Conservation (phyloP, 2,113 vertebrate species). For the Amia ocellicauda region DNA sequence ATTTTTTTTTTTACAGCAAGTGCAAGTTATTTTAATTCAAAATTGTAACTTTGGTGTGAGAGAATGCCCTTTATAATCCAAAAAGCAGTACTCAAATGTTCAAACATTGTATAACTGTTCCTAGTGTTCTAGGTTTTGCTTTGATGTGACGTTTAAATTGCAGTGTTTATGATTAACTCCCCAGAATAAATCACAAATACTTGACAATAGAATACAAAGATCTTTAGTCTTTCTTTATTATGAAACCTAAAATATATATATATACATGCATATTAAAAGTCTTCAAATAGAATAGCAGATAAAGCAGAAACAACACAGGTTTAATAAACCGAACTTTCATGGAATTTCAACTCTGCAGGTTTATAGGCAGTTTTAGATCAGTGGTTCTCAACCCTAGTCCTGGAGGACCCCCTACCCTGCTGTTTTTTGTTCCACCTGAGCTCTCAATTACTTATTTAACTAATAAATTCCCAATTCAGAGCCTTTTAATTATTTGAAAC, state of each 20-base stretch:
- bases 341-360: too few relatives aligned
- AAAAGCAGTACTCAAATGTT: neutral
- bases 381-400: too few relatives aligned
- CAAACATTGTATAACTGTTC: neutral
- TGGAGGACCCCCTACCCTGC: too few relatives aligned
- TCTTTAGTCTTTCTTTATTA: too few relatives aligned
- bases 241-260: constrained; percentile 1
- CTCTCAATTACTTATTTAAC: too few relatives aligned
- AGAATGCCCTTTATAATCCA: neutral
- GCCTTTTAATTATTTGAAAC: too few relatives aligned
- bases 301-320: neutral
- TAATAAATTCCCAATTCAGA: too few relatives aligned
- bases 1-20: neutral
- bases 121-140: neutral
- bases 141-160: constrained; percentile 20
- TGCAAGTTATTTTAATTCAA: neutral
- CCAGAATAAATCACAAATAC: too few relatives aligned
- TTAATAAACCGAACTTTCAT: too few relatives aligned
- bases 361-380: too few relatives aligned
- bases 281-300: neutral
- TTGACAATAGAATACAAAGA: too few relatives aligned
- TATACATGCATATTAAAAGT: constrained; percentile 20
- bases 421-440: too few relatives aligned
- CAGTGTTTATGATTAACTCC: constrained; percentile 25
- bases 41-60: neutral